These are phyloP conservation scores for Trachelus iudaicus DNA, from an alignment of 2,888 invertebrate species.

Conservation along the genomic window DNA sequence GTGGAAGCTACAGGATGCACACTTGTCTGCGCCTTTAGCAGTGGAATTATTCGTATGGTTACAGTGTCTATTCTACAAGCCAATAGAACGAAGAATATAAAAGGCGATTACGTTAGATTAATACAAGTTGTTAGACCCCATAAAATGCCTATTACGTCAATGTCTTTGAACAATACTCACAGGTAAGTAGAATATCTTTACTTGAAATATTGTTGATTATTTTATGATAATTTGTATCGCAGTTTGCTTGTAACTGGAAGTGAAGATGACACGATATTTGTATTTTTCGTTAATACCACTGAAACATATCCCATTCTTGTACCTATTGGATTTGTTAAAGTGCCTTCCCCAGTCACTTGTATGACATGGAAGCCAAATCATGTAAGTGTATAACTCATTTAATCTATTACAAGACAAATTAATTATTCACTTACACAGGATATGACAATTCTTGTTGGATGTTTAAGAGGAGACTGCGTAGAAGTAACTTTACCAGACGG, in stretches of 20 bases:
- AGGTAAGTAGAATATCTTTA: conserved; percentile 35
- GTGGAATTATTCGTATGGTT: conserved; percentile 76
- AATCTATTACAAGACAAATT: not conserved
- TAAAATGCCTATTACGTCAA: conserved; percentile 71
- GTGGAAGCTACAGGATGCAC: conserved; percentile 74
- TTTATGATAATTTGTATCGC: conserved; percentile 40
- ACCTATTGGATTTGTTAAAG: conserved; percentile 76
- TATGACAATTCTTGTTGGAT: conserved; percentile 68
- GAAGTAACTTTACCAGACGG: conserved; percentile 67
- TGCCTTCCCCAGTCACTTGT: conserved; percentile 73
- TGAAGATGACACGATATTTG: conserved; percentile 77
- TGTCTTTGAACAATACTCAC: conserved; percentile 70
- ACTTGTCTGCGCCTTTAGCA: conserved; percentile 76
- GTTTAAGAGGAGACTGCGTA: conserved; percentile 69
- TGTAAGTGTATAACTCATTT: conserved; percentile 55
- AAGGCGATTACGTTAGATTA: conserved; percentile 41
- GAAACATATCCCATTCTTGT: conserved; percentile 67
- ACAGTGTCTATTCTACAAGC: conserved; percentile 32
- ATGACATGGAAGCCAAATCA: conserved; percentile 75
- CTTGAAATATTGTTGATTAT: conserved; percentile 8
- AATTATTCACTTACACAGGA: conserved; percentile 45
- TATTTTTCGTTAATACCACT: conserved; percentile 68
- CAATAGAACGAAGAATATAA: conserved; percentile 16
- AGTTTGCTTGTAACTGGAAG: conserved; percentile 75
- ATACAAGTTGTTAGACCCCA: conserved; percentile 73